These are phyloP conservation scores for Brenthis hecate DNA, from an alignment of 2,888 invertebrate species.

Conservation along the genomic window DNA sequence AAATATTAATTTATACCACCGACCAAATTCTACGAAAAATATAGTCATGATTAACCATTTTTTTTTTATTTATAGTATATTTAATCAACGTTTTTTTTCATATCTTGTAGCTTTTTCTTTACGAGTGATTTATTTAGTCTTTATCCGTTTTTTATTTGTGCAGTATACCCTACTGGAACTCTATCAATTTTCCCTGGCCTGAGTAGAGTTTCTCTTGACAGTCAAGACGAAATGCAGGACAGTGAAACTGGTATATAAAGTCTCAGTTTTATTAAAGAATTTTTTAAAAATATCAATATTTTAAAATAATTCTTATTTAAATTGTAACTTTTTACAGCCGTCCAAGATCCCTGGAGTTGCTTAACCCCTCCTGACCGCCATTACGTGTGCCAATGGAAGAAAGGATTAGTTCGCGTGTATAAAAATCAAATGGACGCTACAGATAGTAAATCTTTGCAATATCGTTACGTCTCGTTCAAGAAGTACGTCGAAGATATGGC, in stretches of 20 bases:
- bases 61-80: too few species aligned
- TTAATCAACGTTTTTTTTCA: too few species aligned
- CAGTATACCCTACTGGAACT: slow-evolving; percentile 40
- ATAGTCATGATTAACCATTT: not conserved
- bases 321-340: not conserved
- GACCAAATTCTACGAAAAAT: not conserved
- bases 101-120: too few species aligned
- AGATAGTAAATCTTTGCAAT: slow-evolving; percentile 83
- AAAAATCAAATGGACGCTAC: slow-evolving; percentile 79
- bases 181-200: slow-evolving; percentile 42
- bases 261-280: not conserved
- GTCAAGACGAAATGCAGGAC: slow-evolving; percentile 48
- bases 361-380: slow-evolving; percentile 85
- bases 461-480: slow-evolving; percentile 86
- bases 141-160: not conserved
- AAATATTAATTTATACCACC: not conserved
- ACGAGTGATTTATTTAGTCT: too few species aligned
- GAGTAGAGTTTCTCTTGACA: slow-evolving; percentile 51
- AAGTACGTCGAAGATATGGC: slow-evolving; percentile 95
- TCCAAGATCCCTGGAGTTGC: slow-evolving; percentile 89
- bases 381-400: slow-evolving; percentile 77
- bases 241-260: not conserved
- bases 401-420: slow-evolving; percentile 83
- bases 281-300: too few species aligned
- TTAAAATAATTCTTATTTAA: not conserved